A percentile compares a stretch with the other conserved stretches of the same genome.
phyloP scores from a whole-genome alignment of 2,888 invertebrate species.

The Mactromeris polynyma region DNA sequence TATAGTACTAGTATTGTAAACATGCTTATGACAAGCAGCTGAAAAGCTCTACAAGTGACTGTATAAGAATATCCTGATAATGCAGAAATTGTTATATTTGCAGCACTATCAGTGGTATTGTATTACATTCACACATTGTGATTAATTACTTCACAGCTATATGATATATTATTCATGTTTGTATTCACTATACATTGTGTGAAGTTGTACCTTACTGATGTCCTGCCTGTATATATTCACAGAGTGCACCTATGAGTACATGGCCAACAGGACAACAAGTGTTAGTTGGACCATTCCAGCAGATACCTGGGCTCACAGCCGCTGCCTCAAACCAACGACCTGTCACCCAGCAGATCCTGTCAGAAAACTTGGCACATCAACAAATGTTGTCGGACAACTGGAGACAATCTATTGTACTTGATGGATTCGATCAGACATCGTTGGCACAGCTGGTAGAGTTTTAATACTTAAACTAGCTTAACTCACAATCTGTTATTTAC shows the following conservation, averaged over 20 bases:
- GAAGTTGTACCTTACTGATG: not conserved
- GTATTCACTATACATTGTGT: not conserved
- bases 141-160: not conserved
- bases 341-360: conserved; percentile 83
- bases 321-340: conserved; percentile 80
- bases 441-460: conserved; percentile 79
- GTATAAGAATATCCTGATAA: not conserved
- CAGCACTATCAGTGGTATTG: not conserved
- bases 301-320: conserved; percentile 88
- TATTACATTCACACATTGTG: not conserved
- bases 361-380: conserved; percentile 82
- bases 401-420: conserved; percentile 92
- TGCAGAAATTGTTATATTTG: not conserved
- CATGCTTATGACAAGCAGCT: not conserved
- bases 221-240: conserved; percentile 30
- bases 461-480: not conserved
- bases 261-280: conserved; percentile 93
- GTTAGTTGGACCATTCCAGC: conserved; percentile 93
- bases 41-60: not conserved
- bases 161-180: not conserved
- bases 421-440: conserved; percentile 80
- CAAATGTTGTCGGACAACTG: conserved; percentile 88
- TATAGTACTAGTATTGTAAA: not conserved
- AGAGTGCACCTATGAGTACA: conserved; percentile 91
- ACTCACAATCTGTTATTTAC: not conserved